Percentiles rank a stretch among this genome's conserved stretches.
phyloP scores from a whole-genome alignment of 2,888 invertebrate species.

The Hoplodrina blanda region DNA sequence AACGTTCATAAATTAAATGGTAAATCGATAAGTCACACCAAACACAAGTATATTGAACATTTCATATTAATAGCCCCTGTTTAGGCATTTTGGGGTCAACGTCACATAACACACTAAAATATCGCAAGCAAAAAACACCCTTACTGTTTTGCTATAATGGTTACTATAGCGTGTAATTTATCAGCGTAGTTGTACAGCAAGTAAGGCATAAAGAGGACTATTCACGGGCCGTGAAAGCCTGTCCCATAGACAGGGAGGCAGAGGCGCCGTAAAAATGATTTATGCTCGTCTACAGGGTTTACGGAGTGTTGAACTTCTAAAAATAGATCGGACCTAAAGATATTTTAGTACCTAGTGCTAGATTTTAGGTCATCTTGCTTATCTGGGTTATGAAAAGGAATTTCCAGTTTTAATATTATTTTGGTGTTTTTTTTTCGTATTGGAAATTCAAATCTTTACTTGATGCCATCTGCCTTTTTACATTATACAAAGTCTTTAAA shows the following conservation, averaged over 20 bases:
- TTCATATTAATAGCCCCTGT: slow-evolving; percentile 85
- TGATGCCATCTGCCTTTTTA: too few relatives aligned
- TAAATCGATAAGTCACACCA: slow-evolving; percentile 66
- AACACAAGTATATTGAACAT: slow-evolving; percentile 70
- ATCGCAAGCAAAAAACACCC: slow-evolving; percentile 61
- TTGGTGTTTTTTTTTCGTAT: too few relatives aligned
- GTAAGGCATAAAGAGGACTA: slow-evolving; percentile 83
- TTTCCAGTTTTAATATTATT: too few relatives aligned
- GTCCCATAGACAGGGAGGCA: slow-evolving; percentile 83
- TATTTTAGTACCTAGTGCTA: slow-evolving; percentile 62
- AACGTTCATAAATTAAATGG: not conserved
- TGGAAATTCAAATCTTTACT: too few relatives aligned
- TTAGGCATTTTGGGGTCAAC: slow-evolving; percentile 81
- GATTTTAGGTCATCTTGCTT: slow-evolving; percentile 19
- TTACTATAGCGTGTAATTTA: slow-evolving; percentile 31
- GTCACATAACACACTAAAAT: slow-evolving; percentile 56
- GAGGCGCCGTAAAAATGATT: slow-evolving; percentile 87
- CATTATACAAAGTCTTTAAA: too few relatives aligned
- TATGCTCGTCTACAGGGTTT: slow-evolving; percentile 82
- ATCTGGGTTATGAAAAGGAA: too few relatives aligned
- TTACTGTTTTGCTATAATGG: slow-evolving; percentile 54
- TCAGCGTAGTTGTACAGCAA: slow-evolving; percentile 72
- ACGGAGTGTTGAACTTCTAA: slow-evolving; percentile 81
- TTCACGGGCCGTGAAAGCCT: slow-evolving; percentile 86
- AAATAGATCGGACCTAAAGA: slow-evolving; percentile 79